Conservation (phyloP, 2,113 vertebrate species). For the Ginglymostoma cirratum region DNA sequence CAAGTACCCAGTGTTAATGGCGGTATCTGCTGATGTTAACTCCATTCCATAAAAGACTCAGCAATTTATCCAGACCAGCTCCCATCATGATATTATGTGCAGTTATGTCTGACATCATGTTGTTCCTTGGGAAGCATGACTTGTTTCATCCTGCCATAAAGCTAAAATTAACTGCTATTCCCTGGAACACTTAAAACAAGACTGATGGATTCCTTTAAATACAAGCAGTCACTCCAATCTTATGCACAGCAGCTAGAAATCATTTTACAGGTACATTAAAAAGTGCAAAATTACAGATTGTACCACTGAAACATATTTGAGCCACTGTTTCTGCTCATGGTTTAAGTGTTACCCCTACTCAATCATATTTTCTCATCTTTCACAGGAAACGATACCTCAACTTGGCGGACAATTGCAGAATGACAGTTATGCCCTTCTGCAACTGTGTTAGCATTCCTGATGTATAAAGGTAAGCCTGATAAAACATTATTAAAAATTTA, state of each 20-base stretch:
- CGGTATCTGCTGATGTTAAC: neutral
- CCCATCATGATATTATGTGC: neutral
- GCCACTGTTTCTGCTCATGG: neutral
- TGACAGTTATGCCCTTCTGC: neutral
- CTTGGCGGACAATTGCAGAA: neutral
- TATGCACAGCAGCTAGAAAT: neutral
- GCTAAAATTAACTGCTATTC: neutral
- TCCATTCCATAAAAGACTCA: neutral
- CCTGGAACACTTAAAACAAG: neutral
- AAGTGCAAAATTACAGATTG: neutral
- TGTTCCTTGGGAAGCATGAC: too few species aligned
- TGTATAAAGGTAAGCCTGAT: neutral
- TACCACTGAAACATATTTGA: neutral
- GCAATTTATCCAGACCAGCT: neutral
- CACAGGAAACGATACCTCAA: neutral
- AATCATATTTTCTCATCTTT: neutral
- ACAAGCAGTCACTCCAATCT: neutral
- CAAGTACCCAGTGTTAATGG: neutral
- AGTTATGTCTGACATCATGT: too few species aligned
- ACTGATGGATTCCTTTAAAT: neutral
- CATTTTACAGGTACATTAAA: conserved; percentile 3
- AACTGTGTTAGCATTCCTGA: neutral
- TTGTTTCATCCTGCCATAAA: too few species aligned
- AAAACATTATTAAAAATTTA: neutral
- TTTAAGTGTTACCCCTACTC: neutral